phyloP scores from a whole-genome alignment of 2,113 vertebrate genomes.

The Antechinus stuartii region DNA sequence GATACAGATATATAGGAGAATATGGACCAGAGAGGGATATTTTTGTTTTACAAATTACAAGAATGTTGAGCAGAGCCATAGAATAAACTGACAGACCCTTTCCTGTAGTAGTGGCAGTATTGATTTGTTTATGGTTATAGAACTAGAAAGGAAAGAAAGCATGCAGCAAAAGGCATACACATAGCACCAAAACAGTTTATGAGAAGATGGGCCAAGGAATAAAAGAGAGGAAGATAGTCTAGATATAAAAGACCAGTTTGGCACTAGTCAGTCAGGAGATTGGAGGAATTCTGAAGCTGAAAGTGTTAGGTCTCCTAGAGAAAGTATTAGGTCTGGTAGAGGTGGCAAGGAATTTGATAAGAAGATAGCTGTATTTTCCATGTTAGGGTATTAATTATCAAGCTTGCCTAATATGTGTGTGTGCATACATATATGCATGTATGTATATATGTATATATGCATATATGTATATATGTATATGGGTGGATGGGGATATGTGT shows the following conservation, averaged over 20 bases:
- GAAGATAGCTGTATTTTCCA: not conserved
- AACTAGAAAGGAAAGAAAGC: not conserved
- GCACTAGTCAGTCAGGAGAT: not conserved
- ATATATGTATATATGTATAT: too few relatives aligned
- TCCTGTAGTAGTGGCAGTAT: not conserved
- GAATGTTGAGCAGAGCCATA: not conserved
- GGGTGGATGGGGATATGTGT: not conserved
- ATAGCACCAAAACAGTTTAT: not conserved
- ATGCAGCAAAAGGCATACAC: not conserved
- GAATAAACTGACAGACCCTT: not conserved
- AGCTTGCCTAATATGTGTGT: not conserved
- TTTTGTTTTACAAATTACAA: not conserved
- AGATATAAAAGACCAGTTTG: not conserved
- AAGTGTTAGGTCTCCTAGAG: not conserved
- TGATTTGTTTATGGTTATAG: not conserved
- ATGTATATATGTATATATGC: too few relatives aligned
- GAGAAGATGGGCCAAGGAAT: not conserved
- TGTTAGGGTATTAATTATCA: not conserved
- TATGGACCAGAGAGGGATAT: not conserved
- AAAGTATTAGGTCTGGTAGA: not conserved
- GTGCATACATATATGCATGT: too few relatives aligned
- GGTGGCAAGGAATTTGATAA: not conserved
- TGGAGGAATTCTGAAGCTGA: not conserved
- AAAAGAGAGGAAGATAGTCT: not conserved
- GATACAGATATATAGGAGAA: not conserved